Evolutionary conservation across 2,888 invertebrate species (phyloP).

Genomic region (Oscheius onirici): DNA sequence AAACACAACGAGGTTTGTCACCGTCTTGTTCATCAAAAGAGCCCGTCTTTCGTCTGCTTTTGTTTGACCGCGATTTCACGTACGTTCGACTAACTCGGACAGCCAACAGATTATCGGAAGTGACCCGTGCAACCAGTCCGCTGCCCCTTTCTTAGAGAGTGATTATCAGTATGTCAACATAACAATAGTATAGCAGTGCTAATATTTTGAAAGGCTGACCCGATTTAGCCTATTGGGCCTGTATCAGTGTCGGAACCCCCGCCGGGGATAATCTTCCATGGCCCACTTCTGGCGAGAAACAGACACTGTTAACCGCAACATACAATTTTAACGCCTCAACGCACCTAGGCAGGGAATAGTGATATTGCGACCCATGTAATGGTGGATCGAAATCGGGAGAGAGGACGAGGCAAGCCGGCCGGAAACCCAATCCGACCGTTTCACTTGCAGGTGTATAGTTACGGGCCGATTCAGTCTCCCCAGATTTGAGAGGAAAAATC

Average conservation of each 20-base stretch:
- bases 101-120: constrained; percentile 51
- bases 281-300: constrained; percentile 16
- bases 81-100: constrained; percentile 40
- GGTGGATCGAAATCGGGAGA: background rate
- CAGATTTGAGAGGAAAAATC: background rate
- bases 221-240: constrained; percentile 6
- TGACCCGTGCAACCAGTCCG: constrained; percentile 44
- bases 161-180: constrained; percentile 20
- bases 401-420: background rate
- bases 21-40: constrained; percentile 9
- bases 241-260: constrained; percentile 28
- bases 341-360: background rate
- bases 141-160: constrained; percentile 7
- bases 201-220: background rate
- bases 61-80: constrained; percentile 33
- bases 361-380: constrained; percentile 16
- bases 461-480: background rate
- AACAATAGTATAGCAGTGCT: constrained; percentile 3
- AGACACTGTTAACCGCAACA: constrained; percentile 15
- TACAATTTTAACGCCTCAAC: constrained; percentile 29
- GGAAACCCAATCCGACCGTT: constrained; percentile 24
- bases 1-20: constrained; percentile 53
- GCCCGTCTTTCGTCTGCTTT: constrained; percentile 1
- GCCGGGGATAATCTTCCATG: constrained; percentile 30
- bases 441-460: constrained; percentile 17